Conservation (phyloP, 2,888 invertebrate species). For the Hemaris fuciformis region DNA sequence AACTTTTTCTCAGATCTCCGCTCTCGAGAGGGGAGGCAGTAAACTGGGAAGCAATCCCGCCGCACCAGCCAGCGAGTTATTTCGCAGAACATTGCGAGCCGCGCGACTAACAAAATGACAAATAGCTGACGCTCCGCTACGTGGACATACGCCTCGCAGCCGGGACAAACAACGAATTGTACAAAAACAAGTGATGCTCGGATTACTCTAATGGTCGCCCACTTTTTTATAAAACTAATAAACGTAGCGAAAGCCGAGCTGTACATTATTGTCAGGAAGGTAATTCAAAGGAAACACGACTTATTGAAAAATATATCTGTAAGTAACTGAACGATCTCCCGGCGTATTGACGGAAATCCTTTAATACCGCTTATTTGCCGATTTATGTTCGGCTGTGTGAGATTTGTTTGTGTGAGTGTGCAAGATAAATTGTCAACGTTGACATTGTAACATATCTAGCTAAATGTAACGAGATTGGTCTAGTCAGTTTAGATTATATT, state of each 20-base stretch:
- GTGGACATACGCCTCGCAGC: constrained; percentile 46
- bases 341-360: neutral
- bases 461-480: no score
- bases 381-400: neutral
- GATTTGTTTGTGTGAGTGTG: neutral
- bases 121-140: constrained; percentile 60
- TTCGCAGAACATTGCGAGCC: constrained; percentile 71
- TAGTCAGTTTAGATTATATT: no score
- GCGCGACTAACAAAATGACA: constrained; percentile 78
- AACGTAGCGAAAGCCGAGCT: neutral
- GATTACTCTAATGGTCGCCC: neutral
- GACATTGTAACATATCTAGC: neutral
- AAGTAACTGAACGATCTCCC: neutral
- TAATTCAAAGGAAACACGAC: neutral
- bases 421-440: neutral
- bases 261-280: neutral
- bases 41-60: constrained; percentile 75
- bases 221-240: neutral
- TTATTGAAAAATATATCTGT: neutral
- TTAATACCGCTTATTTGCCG: neutral
- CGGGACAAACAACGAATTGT: constrained; percentile 38
- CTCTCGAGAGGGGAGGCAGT: constrained; percentile 63
- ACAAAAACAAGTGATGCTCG: constrained; percentile 8
- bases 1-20: constrained; percentile 69
- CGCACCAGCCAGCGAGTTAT: constrained; percentile 64